Evolutionary conservation across 1,140 invertebrate species (phyloP).

Genomic region (Pogonomyrmex barbatus): DNA sequence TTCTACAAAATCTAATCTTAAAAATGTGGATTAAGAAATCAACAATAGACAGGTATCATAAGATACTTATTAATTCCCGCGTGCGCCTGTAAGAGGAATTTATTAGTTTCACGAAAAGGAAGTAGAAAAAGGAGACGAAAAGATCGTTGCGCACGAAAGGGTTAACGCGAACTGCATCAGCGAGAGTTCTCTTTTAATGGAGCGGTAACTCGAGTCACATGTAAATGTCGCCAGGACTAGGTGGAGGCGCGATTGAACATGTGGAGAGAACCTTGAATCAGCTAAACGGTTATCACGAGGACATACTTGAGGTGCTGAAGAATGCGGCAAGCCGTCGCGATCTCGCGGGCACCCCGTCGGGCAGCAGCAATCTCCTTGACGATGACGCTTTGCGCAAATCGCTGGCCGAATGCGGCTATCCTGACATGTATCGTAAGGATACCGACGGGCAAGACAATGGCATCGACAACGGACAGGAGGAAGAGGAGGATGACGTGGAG

Average conservation of each 20-base stretch:
- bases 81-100: not conserved
- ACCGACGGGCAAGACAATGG: slow-evolving; percentile 87
- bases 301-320: slow-evolving; percentile 94
- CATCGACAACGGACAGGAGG: slow-evolving; percentile 84
- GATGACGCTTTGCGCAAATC: slow-evolving; percentile 89
- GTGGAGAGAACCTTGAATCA: slow-evolving; percentile 94
- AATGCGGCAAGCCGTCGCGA: slow-evolving; percentile 92
- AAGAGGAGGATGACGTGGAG: slow-evolving; percentile 91
- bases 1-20: not conserved
- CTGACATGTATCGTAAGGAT: slow-evolving; percentile 87
- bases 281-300: slow-evolving; percentile 96
- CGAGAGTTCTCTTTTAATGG: slow-evolving; percentile 8
- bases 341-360: slow-evolving; percentile 87
- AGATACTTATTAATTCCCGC: not conserved
- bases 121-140: not conserved
- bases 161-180: slow-evolving; percentile 21
- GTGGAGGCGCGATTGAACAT: slow-evolving; percentile 89
- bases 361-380: slow-evolving; percentile 87
- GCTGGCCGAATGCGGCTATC: slow-evolving; percentile 89
- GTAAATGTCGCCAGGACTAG: slow-evolving; percentile 80
- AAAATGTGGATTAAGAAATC: not conserved
- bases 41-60: not conserved
- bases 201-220: slow-evolving; percentile 36
- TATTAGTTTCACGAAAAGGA: not conserved
- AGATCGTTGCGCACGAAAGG: slow-evolving; percentile 26